Evolutionary conservation across 2,888 invertebrate species (phyloP), one percentile per base, ranked within the genome.

Genomic region (Agriopis aurantiaria): DNA sequence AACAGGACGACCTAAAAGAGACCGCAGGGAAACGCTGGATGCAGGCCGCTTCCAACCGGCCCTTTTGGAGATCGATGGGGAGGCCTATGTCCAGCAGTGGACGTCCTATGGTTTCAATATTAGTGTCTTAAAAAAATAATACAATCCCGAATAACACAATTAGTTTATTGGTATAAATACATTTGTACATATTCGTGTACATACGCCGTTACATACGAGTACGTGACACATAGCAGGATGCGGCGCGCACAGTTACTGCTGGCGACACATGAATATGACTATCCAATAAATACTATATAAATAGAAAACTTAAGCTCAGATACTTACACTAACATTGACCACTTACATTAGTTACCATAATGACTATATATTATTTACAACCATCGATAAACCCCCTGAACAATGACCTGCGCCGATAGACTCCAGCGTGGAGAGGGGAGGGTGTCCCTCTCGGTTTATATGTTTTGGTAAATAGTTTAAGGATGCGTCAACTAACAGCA

Each of bases 261-360:
- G 71, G 67, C 80, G 67, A 73, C 73, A 72, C 71, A 78, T 40
- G 8, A 23, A 0, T 49, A 49, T 10, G 33, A 68, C 66, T 75
- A 66, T 75, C 69, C 61, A 69, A 68, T 66, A 75, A 65, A 70
- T 75, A 79, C 51, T 63, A 74, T 61, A 69, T 77, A 67, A 74
- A 70, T 45, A 73, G 78, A 33, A 76, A 55, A 79, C 76, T 65
- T 72, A 81, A 82, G 80, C 81, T 87, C 88, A 86, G 88, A 85
- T 88, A 89, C 89, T 88, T 86, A 88, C 81, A 65, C 86, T 88
- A 88, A 76, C 78, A 74, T 77, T 74, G 72, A 72, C 75, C 70
- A 55, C 76, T 78, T 78, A 81, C 69, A 78, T 78, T 72, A 70
- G 49, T 72, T 58, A 63, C 68, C 40, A 49, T 69, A 72, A 59